phyloP scores from a whole-genome alignment of 1,140 invertebrate species.

The Psix sp. region DNA sequence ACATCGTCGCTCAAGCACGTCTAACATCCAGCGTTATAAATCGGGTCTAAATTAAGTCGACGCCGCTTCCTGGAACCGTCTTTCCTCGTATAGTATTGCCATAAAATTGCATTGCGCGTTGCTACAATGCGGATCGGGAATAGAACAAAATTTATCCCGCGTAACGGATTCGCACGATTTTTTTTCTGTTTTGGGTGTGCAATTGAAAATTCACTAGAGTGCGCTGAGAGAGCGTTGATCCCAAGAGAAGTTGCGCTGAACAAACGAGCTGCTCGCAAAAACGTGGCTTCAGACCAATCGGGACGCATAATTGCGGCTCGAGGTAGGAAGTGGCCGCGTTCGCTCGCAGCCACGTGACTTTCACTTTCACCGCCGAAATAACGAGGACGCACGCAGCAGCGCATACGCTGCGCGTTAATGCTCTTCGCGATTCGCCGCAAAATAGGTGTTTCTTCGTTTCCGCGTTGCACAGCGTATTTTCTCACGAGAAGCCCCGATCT shows the following conservation, averaged over 20 bases:
- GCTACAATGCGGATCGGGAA: slow-evolving; percentile 21
- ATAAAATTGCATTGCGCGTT: slow-evolving; percentile 33
- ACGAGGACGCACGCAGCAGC: slow-evolving; percentile 56
- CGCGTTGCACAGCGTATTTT: slow-evolving; percentile 45
- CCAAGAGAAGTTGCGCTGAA: slow-evolving; percentile 6
- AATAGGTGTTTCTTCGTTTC: slow-evolving; percentile 52
- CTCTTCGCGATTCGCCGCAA: slow-evolving; percentile 32
- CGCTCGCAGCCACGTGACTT: slow-evolving; percentile 53
- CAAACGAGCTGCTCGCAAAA: slow-evolving; percentile 34
- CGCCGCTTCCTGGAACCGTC: slow-evolving; percentile 22
- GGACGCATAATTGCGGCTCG: slow-evolving; percentile 41
- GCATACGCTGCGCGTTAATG: slow-evolving; percentile 53
- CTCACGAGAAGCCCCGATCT: slow-evolving; percentile 38
- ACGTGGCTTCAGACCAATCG: slow-evolving; percentile 22
- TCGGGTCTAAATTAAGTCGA: slow-evolving; percentile 33
- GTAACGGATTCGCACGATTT: slow-evolving; percentile 14
- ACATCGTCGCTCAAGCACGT: too few relatives aligned
- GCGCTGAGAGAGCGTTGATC: not conserved
- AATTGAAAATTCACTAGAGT: not conserved
- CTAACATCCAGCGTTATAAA: too few relatives aligned
- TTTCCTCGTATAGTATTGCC: slow-evolving; percentile 29
- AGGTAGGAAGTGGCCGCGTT: slow-evolving; percentile 52
- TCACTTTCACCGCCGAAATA: slow-evolving; percentile 58
- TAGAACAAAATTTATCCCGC: slow-evolving; percentile 39
- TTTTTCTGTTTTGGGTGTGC: not conserved